These are phyloP conservation scores for Zootoca vivipara DNA, from an alignment of 2,113 vertebrate species.

Conservation along the genomic window DNA sequence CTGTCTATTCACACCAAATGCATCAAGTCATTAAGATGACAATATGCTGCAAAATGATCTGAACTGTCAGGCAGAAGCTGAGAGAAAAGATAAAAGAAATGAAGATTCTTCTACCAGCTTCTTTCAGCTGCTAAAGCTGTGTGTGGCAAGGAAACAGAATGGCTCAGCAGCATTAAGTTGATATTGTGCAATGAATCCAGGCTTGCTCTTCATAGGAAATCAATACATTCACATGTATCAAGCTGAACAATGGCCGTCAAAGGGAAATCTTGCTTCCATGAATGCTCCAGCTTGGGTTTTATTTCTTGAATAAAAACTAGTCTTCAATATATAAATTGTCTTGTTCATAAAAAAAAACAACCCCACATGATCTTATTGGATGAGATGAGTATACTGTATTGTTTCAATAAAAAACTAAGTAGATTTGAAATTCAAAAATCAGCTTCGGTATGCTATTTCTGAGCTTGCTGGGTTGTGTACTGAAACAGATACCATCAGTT, in stretches of 20 bases:
- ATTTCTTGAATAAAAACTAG: constrained; percentile 6
- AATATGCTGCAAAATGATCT: constrained; percentile 60
- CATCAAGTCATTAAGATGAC: constrained; percentile 67
- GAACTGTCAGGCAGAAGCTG: constrained; percentile 60
- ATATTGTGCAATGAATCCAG: constrained; percentile 27
- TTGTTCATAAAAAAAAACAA: background rate
- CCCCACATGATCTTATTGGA: background rate
- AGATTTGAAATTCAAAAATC: background rate
- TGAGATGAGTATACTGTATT: background rate
- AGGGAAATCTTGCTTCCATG: constrained; percentile 20
- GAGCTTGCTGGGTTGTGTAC: background rate
- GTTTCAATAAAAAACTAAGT: background rate
- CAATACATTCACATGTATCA: constrained; percentile 20
- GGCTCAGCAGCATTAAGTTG: constrained; percentile 39
- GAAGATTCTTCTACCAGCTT: constrained; percentile 51
- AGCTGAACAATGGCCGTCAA: constrained; percentile 25
- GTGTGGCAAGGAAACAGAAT: constrained; percentile 34
- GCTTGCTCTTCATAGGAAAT: constrained; percentile 59
- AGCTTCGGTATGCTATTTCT: background rate
- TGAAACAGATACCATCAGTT: no score
- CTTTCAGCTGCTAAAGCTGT: constrained; percentile 55
- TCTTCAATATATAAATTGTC: background rate
- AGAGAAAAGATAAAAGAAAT: constrained; percentile 41
- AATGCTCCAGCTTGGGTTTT: background rate
- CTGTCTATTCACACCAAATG: constrained; percentile 66